These are phyloP conservation scores for Eutrigla gurnardus DNA, from an alignment of 2,797 vertebrate species.

Conservation along the genomic window DNA sequence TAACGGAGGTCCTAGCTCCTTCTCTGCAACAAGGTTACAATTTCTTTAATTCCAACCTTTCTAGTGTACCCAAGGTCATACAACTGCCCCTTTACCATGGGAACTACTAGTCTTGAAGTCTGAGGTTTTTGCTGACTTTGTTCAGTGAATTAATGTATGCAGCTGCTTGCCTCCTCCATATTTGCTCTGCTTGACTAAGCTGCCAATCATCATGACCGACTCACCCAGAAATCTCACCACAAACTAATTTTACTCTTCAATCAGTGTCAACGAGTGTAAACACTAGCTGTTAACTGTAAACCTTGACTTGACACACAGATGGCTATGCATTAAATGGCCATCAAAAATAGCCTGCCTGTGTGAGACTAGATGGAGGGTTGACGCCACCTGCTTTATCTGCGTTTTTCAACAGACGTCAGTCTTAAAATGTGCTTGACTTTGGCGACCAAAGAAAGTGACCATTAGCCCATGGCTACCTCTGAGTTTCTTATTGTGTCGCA, in stretches of 20 bases:
- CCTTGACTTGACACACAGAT: constrained; percentile 13
- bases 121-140: constrained; percentile 46
- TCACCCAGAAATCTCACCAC: constrained; percentile 8
- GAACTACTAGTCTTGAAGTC: constrained; percentile 25
- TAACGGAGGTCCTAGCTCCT: constrained; percentile 43
- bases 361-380: not conserved
- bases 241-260: constrained; percentile 37
- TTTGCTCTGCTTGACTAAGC: constrained; percentile 51
- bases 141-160: constrained; percentile 52
- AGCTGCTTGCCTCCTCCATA: constrained; percentile 56
- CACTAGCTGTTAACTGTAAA: constrained; percentile 45
- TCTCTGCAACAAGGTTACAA: constrained; percentile 9
- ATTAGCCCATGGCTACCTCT: constrained; percentile 69
- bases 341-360: constrained; percentile 18
- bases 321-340: not conserved
- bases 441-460: constrained; percentile 62
- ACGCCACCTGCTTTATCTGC: not conserved
- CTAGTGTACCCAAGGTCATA: constrained; percentile 6
- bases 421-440: constrained; percentile 31
- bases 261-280: constrained; percentile 40
- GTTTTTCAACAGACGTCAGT: not conserved
- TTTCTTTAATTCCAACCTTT: constrained; percentile 1
- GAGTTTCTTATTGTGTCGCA: constrained; percentile 66
- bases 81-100: constrained; percentile 6
- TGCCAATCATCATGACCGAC: constrained; percentile 45